Percentiles rank a stretch among this genome's conserved stretches.
These are phyloP conservation scores for Rattus rattus DNA, from an alignment of 2,113 vertebrate species.

Conservation along the genomic window DNA sequence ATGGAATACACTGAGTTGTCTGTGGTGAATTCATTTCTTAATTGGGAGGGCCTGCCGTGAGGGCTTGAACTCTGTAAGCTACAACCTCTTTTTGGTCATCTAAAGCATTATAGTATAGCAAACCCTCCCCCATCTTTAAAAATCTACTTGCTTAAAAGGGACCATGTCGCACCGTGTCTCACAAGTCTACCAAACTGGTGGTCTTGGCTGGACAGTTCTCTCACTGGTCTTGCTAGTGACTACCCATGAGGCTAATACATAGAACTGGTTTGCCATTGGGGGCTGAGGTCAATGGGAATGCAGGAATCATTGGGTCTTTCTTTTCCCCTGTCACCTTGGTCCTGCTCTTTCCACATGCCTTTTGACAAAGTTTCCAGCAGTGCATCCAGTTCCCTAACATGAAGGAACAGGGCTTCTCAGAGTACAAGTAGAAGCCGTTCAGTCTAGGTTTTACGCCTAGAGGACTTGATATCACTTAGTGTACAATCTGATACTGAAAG, in stretches of 20 bases:
- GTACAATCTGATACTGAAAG: background rate
- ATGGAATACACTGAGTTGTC: background rate
- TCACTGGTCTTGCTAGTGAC: background rate
- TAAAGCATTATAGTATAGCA: background rate
- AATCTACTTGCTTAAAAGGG: background rate
- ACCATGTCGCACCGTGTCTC: background rate
- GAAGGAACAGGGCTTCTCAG: background rate
- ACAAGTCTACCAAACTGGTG: background rate
- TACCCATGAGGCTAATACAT: background rate
- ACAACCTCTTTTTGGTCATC: background rate
- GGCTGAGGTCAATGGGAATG: background rate
- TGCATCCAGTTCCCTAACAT: background rate
- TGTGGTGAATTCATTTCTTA: slow-evolving; percentile 4
- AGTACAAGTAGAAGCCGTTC: background rate
- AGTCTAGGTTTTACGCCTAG: background rate
- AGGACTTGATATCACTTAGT: background rate
- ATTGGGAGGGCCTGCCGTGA: background rate
- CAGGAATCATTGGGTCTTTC: background rate
- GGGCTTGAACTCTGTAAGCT: background rate
- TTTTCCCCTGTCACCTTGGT: background rate
- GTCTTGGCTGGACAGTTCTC: background rate
- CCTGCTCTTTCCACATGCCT: background rate
- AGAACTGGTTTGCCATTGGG: background rate
- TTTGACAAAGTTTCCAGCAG: background rate
- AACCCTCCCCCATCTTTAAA: background rate